Base-by-base conservation (phyloP, 2,888 invertebrate species). In the Chalcis sispes region DNA sequence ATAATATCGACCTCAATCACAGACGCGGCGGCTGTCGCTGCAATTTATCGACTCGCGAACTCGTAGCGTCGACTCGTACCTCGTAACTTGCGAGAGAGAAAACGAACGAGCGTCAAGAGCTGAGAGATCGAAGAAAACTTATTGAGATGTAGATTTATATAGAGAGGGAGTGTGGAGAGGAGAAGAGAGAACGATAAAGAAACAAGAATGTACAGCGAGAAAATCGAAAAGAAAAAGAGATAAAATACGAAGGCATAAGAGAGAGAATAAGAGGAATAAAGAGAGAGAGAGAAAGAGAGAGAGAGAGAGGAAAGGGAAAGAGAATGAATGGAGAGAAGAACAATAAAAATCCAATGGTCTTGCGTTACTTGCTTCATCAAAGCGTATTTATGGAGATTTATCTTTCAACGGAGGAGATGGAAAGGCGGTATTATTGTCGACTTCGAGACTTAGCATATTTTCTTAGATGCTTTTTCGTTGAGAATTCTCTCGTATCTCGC, bases 1-100 rank as follows among this genome's bases (percentile, higher is more conserved):
- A 46, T 66, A n/a, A n/a, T n/a, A 52, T 42, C 59, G 72, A 59
- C 72, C 72, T 54, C 66, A 59, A 73, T 73, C 66, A 42, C 52
- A 52, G 36, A 18, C n/a, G 36, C 36, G 36, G 20, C 10, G 20
- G 64, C 64, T 64, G 72, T 64, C 72, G 72, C 54, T 29, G 67
- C 52, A 67, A 74, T 74, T 74, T 74, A 74, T 67, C 73, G 56
- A 54, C 48, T 56, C 25, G 48, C 29, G 25, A 1, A n/a, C 23
- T 27, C 50, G n/a, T 29, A 0, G 27, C 18, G 50, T 36, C n/a
- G 1, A 15, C 23, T 32, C 18, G 2, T 58, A 20, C 58, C n/a
- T n/a, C 1, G 48, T 48, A 48, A 18, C n/a, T 48, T n/a, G 27
- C 27, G 18, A 50, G 25, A 2, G 52, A 23, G 52, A 2, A 27